phyloP scores from a whole-genome alignment of 2,888 invertebrate genomes.

The Drosophila paramelanica region DNA sequence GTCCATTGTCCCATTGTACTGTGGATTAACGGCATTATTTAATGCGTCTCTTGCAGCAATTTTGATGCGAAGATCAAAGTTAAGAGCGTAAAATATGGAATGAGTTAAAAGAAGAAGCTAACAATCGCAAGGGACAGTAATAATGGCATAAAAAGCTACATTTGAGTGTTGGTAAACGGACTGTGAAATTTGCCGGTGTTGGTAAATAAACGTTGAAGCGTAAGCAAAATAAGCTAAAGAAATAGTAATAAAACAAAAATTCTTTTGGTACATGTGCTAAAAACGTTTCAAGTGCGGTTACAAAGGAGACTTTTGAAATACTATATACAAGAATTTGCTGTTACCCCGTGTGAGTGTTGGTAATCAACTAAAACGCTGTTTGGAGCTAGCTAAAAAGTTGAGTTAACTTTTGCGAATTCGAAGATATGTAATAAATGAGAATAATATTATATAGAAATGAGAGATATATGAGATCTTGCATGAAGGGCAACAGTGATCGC shows the following conservation, averaged over 20 bases:
- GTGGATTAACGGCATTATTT: slow-evolving; percentile 24
- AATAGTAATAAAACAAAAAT: too few relatives aligned
- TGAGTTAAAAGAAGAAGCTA: background rate
- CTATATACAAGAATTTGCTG: too few relatives aligned
- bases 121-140: background rate
- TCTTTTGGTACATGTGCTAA: too few relatives aligned
- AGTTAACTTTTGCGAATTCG: too few relatives aligned
- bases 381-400: background rate
- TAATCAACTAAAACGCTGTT: background rate
- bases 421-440: background rate
- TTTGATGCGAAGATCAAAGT: background rate
- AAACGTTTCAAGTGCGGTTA: too few relatives aligned
- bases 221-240: too few relatives aligned
- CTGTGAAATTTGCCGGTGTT: background rate
- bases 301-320: too few relatives aligned
- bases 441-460: background rate
- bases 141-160: background rate
- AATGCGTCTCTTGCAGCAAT: background rate
- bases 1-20: slow-evolving; percentile 36
- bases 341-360: background rate
- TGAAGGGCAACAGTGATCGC: too few relatives aligned
- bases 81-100: background rate
- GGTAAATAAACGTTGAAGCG: too few relatives aligned
- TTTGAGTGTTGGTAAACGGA: background rate
- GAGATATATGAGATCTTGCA: background rate